A percentile compares a stretch with the other conserved stretches of the same genome.
These are phyloP conservation scores for Lemur catta DNA, from an alignment of 2,797 vertebrate species.

Conservation along the genomic window DNA sequence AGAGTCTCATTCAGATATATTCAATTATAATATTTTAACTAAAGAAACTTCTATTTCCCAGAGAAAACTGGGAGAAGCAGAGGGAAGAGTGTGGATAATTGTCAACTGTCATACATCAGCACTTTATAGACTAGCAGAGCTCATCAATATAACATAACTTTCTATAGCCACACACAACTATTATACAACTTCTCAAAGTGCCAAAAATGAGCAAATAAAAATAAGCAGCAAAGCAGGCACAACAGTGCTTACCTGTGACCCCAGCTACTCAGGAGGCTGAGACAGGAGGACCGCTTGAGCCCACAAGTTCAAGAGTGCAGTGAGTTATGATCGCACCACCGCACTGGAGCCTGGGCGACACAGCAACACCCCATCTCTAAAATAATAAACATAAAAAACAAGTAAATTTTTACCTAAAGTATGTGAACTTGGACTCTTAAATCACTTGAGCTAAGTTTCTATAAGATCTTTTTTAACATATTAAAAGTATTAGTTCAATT, in stretches of 20 bases:
- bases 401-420: neutral
- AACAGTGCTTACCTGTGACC: too few species aligned
- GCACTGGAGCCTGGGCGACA: too few species aligned
- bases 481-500: neutral
- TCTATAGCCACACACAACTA: neutral
- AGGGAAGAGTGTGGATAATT: neutral
- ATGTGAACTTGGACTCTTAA: neutral
- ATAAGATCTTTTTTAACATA: neutral
- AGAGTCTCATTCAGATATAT: neutral
- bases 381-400: neutral
- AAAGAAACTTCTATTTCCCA: neutral
- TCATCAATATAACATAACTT: neutral
- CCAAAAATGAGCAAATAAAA: neutral
- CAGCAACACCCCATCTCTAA: too few species aligned
- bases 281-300: too few species aligned
- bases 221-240: neutral
- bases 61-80: neutral
- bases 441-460: neutral
- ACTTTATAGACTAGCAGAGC: neutral
- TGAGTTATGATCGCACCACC: too few species aligned
- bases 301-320: too few species aligned
- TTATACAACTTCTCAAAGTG: neutral
- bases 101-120: neutral
- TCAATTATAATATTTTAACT: neutral
- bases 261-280: too few species aligned